These are phyloP conservation scores for Plebejus argus DNA, from an alignment of 2,888 invertebrate genomes.

Conservation along the genomic window DNA sequence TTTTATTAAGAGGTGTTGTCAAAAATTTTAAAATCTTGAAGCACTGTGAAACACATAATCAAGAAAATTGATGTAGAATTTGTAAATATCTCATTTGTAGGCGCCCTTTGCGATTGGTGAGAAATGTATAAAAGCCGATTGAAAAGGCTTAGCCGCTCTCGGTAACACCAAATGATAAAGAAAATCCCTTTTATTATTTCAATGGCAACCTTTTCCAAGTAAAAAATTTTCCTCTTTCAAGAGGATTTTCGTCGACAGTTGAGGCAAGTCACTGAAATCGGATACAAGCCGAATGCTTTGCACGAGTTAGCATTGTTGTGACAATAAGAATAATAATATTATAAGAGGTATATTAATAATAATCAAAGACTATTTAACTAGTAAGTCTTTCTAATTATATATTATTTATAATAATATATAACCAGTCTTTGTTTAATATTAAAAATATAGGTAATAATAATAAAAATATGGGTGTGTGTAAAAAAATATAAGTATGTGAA, in stretches of 20 bases:
- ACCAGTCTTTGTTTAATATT: too few relatives aligned
- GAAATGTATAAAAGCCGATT: conserved; percentile 16
- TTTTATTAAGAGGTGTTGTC: too few relatives aligned
- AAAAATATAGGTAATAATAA: too few relatives aligned
- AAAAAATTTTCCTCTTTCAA: not conserved
- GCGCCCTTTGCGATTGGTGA: not conserved
- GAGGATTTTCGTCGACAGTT: conserved; percentile 21
- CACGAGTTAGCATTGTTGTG: not conserved
- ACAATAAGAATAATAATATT: not conserved
- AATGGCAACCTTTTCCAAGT: conserved; percentile 13
- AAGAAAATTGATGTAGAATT: not conserved
- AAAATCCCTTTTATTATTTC: conserved; percentile 2
- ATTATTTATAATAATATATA: too few relatives aligned
- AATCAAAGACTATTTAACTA: not conserved
- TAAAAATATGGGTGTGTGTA: too few relatives aligned
- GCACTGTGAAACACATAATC: not conserved
- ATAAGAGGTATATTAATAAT: too few relatives aligned
- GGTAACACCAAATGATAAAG: conserved; percentile 14
- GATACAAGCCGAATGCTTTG: not conserved
- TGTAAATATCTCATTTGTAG: not conserved
- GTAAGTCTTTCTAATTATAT: too few relatives aligned
- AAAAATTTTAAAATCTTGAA: too few relatives aligned
- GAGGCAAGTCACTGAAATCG: not conserved
- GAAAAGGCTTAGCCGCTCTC: conserved; percentile 11
- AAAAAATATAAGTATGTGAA: too few relatives aligned